These are phyloP conservation scores for Urocitellus parryii DNA, from an alignment of 2,113 vertebrate species.

Conservation along the genomic window DNA sequence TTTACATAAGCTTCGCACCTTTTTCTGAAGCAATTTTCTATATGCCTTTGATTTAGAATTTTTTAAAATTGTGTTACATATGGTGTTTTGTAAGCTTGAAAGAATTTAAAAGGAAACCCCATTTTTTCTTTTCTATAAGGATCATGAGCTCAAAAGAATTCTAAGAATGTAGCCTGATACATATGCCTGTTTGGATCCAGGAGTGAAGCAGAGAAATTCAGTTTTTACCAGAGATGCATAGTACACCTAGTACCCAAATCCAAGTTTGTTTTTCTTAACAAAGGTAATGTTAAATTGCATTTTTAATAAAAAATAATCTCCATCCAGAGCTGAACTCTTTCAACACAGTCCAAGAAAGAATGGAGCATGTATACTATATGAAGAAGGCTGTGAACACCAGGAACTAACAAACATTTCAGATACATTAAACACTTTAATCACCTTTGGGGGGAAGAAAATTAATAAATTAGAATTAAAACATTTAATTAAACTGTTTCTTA, in stretches of 20 bases:
- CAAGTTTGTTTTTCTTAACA: neutral
- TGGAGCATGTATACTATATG: rapidly evolving
- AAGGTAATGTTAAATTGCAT: neutral
- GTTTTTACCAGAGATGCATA: neutral
- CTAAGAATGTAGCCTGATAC: neutral
- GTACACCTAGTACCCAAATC: neutral
- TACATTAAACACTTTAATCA: neutral
- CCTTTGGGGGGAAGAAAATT: neutral
- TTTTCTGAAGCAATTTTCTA: neutral
- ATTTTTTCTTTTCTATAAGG: too few species aligned
- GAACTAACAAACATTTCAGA: neutral
- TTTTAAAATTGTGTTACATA: neutral
- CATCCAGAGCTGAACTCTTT: neutral
- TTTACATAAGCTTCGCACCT: neutral
- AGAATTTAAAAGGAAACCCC: neutral
- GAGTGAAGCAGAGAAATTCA: neutral
- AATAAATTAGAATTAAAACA: neutral
- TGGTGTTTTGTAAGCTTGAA: neutral
- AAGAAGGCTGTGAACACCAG: neutral
- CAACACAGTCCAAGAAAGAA: neutral
- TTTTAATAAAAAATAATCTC: neutral
- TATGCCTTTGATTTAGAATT: neutral
- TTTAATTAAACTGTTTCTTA: neutral
- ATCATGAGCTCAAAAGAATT: neutral
- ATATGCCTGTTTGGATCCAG: neutral